Evolutionary conservation across 2,888 invertebrate species (phyloP), one percentile per base, ranked within the genome.

Genomic region (Trileptium ribeirensis): DNA sequence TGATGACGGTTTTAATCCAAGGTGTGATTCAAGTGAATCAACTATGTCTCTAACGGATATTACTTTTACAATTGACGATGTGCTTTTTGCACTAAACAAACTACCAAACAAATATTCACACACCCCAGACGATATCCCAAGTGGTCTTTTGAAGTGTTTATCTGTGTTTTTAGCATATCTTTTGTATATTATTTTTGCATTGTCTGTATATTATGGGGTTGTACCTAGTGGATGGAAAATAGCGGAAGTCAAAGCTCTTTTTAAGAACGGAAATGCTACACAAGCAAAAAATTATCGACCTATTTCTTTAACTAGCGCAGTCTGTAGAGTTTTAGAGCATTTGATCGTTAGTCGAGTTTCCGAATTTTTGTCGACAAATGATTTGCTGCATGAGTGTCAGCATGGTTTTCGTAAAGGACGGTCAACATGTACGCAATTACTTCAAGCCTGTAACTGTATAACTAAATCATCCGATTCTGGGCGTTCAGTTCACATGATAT

Each of bases 91-190:
- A n/a, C n/a, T n/a, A n/a, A n/a, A n/a, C n/a, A n/a, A n/a, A n/a
- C n/a, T n/a, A n/a, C n/a, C n/a, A n/a, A n/a, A n/a, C 36, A 75
- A 34, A 36, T 75, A 34, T 75, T 37, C 39, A 38, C n/a, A n/a
- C 15, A 36, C 33, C 15, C 77, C 77, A 37, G 77, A 75, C 77
- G 77, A 75, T 3, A 75, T 75, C 8, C 77, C 77, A 38, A 29
- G 33, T 8, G n/a, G 24, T 15, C 3, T 75, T 37, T 8, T 75
- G 29, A 75, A 75, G 38, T 33, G 36, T 15, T 75, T 29, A 33
- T 75, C 77, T 75, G 39, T 29, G n/a, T 3, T 39, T 34, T 38
- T 75, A 8, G 38, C 39, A 34, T 37, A 38, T 8, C 77, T 36
- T 8, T 38, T 75, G 39, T 37, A 36, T 36, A 24, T 15, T 8